These are phyloP conservation scores for Sebastes jordani DNA, from an alignment of 2,797 vertebrate species.

Conservation along the genomic window DNA sequence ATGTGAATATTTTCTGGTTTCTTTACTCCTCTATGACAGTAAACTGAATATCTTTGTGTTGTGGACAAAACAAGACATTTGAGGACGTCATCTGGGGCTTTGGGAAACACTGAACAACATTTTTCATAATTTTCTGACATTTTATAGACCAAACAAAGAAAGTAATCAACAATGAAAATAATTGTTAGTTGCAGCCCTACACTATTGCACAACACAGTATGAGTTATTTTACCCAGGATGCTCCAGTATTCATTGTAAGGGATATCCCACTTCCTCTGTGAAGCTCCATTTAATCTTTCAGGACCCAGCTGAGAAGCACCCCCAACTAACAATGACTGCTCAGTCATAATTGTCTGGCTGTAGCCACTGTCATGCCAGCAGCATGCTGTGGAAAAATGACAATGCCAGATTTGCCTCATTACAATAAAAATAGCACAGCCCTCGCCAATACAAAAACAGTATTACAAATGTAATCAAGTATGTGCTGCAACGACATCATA, in stretches of 20 bases:
- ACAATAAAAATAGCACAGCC: conserved; percentile 4
- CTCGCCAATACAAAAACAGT: background rate
- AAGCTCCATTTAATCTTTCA: conserved; percentile 20
- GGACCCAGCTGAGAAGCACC: conserved; percentile 12
- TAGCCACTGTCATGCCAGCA: background rate
- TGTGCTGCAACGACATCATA: background rate
- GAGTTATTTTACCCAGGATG: background rate
- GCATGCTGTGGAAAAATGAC: conserved; percentile 7
- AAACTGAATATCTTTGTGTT: no score
- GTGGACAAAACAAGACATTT: no score
- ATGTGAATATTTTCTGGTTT: background rate
- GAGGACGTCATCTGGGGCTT: no score
- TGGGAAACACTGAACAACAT: no score
- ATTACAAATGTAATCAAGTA: background rate
- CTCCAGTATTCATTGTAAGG: background rate
- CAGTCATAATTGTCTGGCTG: conserved; percentile 17
- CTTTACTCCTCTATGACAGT: no score
- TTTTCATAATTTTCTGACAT: no score
- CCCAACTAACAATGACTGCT: conserved; percentile 1
- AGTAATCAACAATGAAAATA: background rate
- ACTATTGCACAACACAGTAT: background rate
- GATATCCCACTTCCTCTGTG: background rate
- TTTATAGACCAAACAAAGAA: background rate
- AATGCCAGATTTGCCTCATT: conserved; percentile 25
- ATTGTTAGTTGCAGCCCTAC: background rate